These are phyloP conservation scores for Grapholita molesta DNA, from an alignment of 1,140 invertebrate species.

Conservation along the genomic window DNA sequence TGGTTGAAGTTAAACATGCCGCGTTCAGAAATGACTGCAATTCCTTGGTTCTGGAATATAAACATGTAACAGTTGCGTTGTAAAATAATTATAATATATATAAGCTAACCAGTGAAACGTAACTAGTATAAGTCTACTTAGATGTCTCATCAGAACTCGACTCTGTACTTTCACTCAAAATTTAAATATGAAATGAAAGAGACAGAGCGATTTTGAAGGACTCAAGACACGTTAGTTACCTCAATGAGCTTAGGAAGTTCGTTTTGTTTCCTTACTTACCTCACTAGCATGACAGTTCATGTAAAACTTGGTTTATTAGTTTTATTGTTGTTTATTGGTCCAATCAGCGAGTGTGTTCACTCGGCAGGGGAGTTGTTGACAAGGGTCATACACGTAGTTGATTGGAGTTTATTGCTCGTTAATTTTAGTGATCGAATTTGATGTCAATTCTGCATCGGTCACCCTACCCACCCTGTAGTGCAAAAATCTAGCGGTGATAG, in stretches of 20 bases:
- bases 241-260: slow-evolving; percentile 73
- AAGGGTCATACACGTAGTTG: not conserved
- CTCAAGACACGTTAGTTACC: slow-evolving; percentile 61
- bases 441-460: not conserved
- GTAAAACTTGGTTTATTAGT: slow-evolving; percentile 48
- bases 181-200: not conserved
- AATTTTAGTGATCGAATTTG: not conserved
- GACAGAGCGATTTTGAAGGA: not conserved
- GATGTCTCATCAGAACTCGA: not conserved
- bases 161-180: not conserved
- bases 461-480: not conserved
- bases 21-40: no score
- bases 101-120: not conserved
- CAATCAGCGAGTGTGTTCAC: not conserved
- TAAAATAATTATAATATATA: not conserved
- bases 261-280: slow-evolving; percentile 58
- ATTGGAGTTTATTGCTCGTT: not conserved
- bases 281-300: slow-evolving; percentile 61
- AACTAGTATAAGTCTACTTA: not conserved
- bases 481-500: not conserved
- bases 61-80: not conserved
- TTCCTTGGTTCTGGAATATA: not conserved
- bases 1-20: not conserved
- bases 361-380: not conserved
- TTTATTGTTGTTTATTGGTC: slow-evolving; percentile 27